Evolutionary conservation across 2,797 vertebrate species (phyloP).

Genomic region (Pachyuromys duprasi): DNA sequence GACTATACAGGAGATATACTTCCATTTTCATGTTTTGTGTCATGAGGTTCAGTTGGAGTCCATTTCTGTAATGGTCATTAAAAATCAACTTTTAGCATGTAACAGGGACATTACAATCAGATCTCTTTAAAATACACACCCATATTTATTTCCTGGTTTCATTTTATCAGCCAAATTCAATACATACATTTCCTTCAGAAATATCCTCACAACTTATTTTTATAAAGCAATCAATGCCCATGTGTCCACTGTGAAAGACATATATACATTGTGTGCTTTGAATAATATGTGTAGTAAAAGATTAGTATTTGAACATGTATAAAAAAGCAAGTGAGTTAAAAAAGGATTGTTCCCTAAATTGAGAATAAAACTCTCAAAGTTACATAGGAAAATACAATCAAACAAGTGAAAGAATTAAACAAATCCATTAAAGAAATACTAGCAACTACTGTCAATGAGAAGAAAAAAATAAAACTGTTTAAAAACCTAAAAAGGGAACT

Average conservation of each 20-base stretch:
- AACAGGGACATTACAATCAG: not conserved
- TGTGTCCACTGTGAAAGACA: not conserved
- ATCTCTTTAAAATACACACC: not conserved
- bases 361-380: no score
- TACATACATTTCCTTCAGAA: not conserved
- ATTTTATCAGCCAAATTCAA: constrained; percentile 15
- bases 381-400: no score
- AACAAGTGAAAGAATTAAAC: no score
- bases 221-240: not conserved
- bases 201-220: constrained; percentile 14
- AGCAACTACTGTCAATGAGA: no score
- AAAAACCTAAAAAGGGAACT: no score
- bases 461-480: no score
- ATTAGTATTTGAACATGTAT: not conserved
- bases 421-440: no score
- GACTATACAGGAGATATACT: not conserved
- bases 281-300: not conserved
- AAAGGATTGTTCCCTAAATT: not conserved
- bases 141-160: constrained; percentile 6
- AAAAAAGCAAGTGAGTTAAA: constrained; percentile 8
- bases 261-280: not conserved
- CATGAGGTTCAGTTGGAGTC: not conserved
- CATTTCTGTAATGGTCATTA: not conserved
- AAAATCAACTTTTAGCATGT: not conserved
- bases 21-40: not conserved